phyloP scores from a whole-genome alignment of 92 coral and sea anemone species.

The Pocillopora grandis region DNA sequence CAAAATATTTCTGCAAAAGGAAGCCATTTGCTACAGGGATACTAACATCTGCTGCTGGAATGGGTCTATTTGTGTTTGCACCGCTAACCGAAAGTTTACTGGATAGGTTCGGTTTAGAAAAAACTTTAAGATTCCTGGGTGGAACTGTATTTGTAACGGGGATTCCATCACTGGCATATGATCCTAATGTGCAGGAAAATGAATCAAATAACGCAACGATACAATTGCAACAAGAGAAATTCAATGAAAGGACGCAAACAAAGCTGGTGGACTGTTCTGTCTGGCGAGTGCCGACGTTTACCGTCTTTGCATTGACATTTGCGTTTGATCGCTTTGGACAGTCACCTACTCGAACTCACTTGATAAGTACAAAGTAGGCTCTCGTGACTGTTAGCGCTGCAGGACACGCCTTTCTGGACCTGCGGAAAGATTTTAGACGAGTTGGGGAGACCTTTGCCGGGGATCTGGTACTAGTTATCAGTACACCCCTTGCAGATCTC shows the following conservation, averaged over 20 bases:
- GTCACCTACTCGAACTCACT: not conserved
- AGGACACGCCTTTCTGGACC: not conserved
- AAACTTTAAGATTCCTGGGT: conserved; percentile 21
- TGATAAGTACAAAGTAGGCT: not conserved
- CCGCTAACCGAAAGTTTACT: conserved; percentile 14
- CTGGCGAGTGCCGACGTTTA: conserved; percentile 36
- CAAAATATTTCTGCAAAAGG: conserved; percentile 29
- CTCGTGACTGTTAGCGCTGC: not conserved
- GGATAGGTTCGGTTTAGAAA: conserved; percentile 15
- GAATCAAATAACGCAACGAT: not conserved
- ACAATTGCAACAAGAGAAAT: not conserved
- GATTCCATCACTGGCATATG: conserved; percentile 5
- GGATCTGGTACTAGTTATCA: too few species aligned
- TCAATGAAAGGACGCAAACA: not conserved
- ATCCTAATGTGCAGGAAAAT: conserved; percentile 20
- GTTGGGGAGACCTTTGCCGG: too few species aligned
- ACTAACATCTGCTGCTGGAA: conserved; percentile 18
- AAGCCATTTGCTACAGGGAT: conserved; percentile 31
- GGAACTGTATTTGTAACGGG: conserved; percentile 7
- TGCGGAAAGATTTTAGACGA: too few species aligned
- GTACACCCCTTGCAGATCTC: too few species aligned
- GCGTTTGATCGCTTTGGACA: not conserved
- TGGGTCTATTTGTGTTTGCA: conserved; percentile 28
- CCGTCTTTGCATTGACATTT: conserved; percentile 24
- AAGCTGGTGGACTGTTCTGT: conserved; percentile 31